phyloP scores from a whole-genome alignment of 1,140 invertebrate species.

The Drosophila littoralis region DNA sequence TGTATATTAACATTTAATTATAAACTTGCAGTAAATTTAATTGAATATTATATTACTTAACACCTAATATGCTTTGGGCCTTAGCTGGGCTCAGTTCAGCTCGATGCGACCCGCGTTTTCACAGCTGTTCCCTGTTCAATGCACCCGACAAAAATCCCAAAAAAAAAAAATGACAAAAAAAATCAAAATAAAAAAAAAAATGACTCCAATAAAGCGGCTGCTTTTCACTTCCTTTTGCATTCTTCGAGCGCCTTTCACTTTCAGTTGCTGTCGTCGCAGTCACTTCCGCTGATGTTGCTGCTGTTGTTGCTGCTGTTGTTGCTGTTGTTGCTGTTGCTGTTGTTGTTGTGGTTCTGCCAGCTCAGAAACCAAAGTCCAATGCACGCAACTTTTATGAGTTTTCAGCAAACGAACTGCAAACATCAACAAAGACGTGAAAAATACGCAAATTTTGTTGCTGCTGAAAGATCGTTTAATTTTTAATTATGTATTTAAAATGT shows the following conservation, averaged over 20 bases:
- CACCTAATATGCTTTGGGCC: neutral
- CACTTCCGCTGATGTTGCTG: constrained; percentile 56
- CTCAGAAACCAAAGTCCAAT: constrained; percentile 58
- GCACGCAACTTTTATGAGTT: constrained; percentile 39
- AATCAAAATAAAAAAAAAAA: neutral
- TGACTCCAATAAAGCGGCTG: constrained; percentile 16
- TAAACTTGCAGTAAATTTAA: too few species aligned
- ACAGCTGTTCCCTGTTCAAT: constrained; percentile 7
- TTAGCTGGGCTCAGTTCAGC: neutral
- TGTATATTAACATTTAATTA: too few species aligned
- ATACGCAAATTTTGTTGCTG: constrained; percentile 32
- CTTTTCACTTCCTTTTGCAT: constrained; percentile 62
- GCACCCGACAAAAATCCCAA: neutral
- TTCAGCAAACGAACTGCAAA: constrained; percentile 30
- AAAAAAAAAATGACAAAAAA: too few species aligned
- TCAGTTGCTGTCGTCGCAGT: constrained; percentile 42
- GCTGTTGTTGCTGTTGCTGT: constrained; percentile 19
- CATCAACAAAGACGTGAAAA: constrained; percentile 22
- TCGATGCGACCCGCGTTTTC: neutral
- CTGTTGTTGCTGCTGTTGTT: constrained; percentile 3
- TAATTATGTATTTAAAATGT: constrained; percentile 66
- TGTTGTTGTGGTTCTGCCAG: constrained; percentile 9
- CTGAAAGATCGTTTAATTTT: constrained; percentile 64
- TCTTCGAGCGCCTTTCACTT: constrained; percentile 69
- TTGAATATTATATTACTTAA: neutral